Evolutionary conservation across 2,797 vertebrate species (phyloP), one percentile per base, ranked within the genome.

Genomic region (Limnodromus scolopaceus): DNA sequence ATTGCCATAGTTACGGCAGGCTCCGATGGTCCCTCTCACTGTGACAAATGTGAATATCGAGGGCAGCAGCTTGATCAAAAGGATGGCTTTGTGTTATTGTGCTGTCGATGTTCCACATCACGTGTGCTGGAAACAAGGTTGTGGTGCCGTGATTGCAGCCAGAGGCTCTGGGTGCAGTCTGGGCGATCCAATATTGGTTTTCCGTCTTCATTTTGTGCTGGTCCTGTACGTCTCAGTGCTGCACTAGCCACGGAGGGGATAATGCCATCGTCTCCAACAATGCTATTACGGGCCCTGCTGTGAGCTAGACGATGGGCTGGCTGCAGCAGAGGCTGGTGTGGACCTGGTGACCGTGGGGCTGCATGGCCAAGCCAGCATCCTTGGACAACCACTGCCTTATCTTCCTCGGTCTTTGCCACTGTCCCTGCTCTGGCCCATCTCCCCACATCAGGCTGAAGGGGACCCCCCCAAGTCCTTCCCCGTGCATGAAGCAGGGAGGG

Each of bases 181-280:
- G 71, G 39, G 16, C 38, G 8, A 25, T 49, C 15, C 0, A 2
- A 57, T 63, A 49, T 18, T 72, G 45, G 84, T 22, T 76, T 90
- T 88, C 36, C 54, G 68, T 68, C 89, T 68, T 85, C 86, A 76
- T 93, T 79, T 92, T 71, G 38, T 63, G 41, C 58, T 20, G 41
- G 53, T 32, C 39, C 74, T 76, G 16, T 43, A 48, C 38, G 76
- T 48, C 53, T 72, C 38, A 53, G 57, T 13, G 20, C 53, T 45
- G 38, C 1, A 1, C 39, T 74, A 13, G 0, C 8, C 48, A 20
- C 1, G 0, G n/a, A 38, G 20, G 6, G 27, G 58, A 43, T 68
- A 41, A 72, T n/a, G 16, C 45, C 39, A 3, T 48, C 49, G 23
- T 32, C 22, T 63, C 49, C 64, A 45, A 64, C 60, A 36, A 85